Evolutionary conservation across 2,797 vertebrate species (phyloP), one percentile per base, ranked within the genome.

Genomic region (Melanotaenia pygmaea): DNA sequence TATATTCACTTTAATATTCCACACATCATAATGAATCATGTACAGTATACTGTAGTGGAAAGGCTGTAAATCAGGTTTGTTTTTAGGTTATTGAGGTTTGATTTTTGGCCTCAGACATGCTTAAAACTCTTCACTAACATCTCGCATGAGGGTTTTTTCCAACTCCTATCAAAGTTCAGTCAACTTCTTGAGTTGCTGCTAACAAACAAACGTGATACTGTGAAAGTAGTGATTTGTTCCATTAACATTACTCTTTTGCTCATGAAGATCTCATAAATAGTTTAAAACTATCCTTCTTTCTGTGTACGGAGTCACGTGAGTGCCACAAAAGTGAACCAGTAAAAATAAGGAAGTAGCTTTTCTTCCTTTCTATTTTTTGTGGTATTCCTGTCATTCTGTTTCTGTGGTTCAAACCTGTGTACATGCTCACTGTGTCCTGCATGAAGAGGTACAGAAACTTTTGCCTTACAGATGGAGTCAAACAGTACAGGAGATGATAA

Each of bases 181-280:
- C 65, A 22, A 74, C 59, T 30, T 54, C 12, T 0, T 28, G 14
- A 18, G 13, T 37, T 61, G 20, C 59, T 54, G 59, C 2, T 43
- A 12, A 40, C 45, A 38, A 61, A 32, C 11, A 38, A 77, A 74
- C 64, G 64, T 53, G 67, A 87, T 80, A 80, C 88, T 89, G 85
- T 91, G 87, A 92, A 91, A 38, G 28, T 24, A n/a, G 2, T 32
- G 4, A 35, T 73, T 76, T 61, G 67, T 69, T 66, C 24, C 40
- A 16, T 62, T 67, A n/a, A 47, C 45, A 30, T 61, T 6, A 18
- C 68, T 58, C 59, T 58, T 61, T 13, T 79, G 83, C 38, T 22
- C 0, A 51, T 9, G 37, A 26, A 40, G 7, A 9, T 26, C 2
- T 53, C 32, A 18, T 26, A 2, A 13, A 18, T 59, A 22, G 2